These are phyloP conservation scores for Polypterus senegalus DNA, from an alignment of 2,113 vertebrate species.

Conservation along the genomic window DNA sequence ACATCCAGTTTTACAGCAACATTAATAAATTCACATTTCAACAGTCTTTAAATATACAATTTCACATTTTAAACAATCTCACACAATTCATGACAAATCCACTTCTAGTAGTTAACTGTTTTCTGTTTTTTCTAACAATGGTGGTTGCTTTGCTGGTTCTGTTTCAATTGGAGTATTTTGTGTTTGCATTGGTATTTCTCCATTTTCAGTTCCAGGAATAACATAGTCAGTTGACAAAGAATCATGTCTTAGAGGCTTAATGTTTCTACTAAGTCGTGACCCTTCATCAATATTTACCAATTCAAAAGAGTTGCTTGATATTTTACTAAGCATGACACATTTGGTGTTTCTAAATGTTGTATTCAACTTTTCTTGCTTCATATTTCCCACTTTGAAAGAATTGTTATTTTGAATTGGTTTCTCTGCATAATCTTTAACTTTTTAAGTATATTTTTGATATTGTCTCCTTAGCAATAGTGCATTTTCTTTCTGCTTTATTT, in stretches of 20 bases:
- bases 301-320: slow-evolving; percentile 7
- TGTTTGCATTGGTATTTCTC: too few relatives aligned
- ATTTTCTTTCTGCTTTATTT: neutral
- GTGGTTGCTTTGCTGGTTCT: too few relatives aligned
- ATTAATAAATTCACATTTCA: too few relatives aligned
- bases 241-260: neutral
- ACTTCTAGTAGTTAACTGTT: too few relatives aligned
- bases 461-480: neutral
- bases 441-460: slow-evolving; percentile 5
- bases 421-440: slow-evolving; percentile 13
- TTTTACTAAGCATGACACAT: slow-evolving; percentile 8
- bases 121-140: too few relatives aligned
- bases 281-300: slow-evolving; percentile 12
- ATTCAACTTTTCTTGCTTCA: slow-evolving; percentile 8
- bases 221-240: too few relatives aligned
- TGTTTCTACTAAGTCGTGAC: slow-evolving; percentile 2
- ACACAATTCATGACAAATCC: too few relatives aligned
- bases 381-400: slow-evolving; percentile 5
- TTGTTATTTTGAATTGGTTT: slow-evolving; percentile 8
- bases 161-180: too few relatives aligned
- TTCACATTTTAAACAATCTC: too few relatives aligned
- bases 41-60: too few relatives aligned
- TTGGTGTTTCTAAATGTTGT: slow-evolving; percentile 5
- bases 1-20: too few relatives aligned
- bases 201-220: too few relatives aligned